Evolutionary conservation across 1,140 invertebrate species (phyloP).

Genomic region (Bursaphelenchus mucronatus): DNA sequence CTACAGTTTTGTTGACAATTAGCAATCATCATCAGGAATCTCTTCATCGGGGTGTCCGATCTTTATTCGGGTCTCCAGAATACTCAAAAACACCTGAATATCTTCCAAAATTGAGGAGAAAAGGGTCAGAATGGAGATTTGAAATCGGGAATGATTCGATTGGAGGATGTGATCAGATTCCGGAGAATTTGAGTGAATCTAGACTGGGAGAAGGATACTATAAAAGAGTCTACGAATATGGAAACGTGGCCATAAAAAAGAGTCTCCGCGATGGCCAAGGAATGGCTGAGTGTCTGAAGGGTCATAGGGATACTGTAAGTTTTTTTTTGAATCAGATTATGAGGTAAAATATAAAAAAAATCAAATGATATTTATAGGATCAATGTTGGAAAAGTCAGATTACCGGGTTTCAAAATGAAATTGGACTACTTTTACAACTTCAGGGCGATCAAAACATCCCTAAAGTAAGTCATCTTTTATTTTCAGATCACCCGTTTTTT

Average conservation of each 20-base stretch:
- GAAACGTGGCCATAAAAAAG: constrained; percentile 8
- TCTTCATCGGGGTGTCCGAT: too few relatives aligned
- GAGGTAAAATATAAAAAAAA: neutral
- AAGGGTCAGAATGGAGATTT: too few relatives aligned
- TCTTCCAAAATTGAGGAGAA: too few relatives aligned
- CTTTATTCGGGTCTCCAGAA: too few relatives aligned
- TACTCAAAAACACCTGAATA: too few relatives aligned
- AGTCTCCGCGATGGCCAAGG: neutral
- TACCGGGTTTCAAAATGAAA: constrained; percentile 5
- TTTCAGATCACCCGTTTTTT: neutral
- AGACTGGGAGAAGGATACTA: constrained; percentile 4
- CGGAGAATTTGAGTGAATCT: neutral
- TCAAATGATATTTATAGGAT: neutral
- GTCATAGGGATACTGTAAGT: neutral
- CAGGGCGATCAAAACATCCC: constrained; percentile 19
- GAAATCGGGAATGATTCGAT: too few relatives aligned
- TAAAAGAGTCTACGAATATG: constrained; percentile 9
- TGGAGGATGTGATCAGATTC: too few relatives aligned
- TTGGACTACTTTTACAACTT: constrained; percentile 9
- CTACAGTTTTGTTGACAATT: too few relatives aligned
- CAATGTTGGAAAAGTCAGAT: constrained; percentile 5
- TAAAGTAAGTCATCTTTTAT: neutral
- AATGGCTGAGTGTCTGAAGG: constrained; percentile 4
- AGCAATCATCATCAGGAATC: too few relatives aligned
- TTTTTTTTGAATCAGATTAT: neutral